Evolutionary conservation across 2,113 vertebrate species (phyloP), one percentile per base, ranked within the genome.

Genomic region (Uria aalge): DNA sequence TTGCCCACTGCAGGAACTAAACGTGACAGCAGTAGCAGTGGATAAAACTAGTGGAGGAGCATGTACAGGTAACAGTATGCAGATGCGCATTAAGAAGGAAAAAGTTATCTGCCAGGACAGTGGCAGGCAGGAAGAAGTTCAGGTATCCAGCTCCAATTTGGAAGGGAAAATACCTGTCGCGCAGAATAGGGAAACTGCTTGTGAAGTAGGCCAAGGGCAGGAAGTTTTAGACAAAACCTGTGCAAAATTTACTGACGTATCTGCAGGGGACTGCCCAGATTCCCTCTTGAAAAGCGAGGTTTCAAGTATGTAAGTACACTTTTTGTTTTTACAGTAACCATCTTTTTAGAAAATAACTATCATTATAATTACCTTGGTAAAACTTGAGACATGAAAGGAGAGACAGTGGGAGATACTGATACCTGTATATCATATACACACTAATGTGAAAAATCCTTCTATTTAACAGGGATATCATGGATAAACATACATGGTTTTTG

Each of bases 271-370:
- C 43, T 50, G 78, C 5, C 85, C 98, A 85, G 53, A 92, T 92
- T 95, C 92, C 32, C 43, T 69, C 79, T 88, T 82, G 82, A 96
- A 85, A 97, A 97, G 96, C 97, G 97, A 97, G 55, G 95, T 91
- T 94, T 96, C 98, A 77, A 84, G 97, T 94, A 96, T 99, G 98
- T 99, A 98, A 99, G 98, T 98, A 97, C 71, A 5, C 23, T 32
- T 32, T n/a, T 64, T 34, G 8, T 24, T 26, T 6, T 75, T 62
- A 48, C 60, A 36, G 30, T 74, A 81, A 30, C 27, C 64, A 9
- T 38, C 43, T 71, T 78, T 64, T 55, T 69, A 94, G 84, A 43
- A 64, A 86, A 71, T 74, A 88, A 45, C 67, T 43, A 2, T 45
- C 8, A 6, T 18, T 82, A 40, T 88, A 64, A 84, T 78, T 72